phyloP scores from a whole-genome alignment of 37 sponge, comb jelly and placozoan genomes.

The Beroe forskalii region DNA sequence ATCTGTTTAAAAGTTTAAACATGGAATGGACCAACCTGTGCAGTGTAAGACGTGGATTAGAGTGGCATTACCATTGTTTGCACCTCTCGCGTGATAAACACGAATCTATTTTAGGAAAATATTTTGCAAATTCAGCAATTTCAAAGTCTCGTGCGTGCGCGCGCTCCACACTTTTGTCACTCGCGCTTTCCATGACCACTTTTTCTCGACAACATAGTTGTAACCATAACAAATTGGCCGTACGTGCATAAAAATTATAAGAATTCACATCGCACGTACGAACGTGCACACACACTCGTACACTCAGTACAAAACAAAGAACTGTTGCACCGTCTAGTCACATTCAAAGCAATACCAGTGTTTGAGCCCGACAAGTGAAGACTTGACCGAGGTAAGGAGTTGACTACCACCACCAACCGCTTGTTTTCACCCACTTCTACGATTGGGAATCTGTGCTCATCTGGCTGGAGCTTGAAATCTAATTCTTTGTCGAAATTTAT shows the following conservation, averaged over 20 bases:
- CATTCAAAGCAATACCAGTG: neutral
- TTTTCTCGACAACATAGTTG: constrained; percentile 1
- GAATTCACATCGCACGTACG: too few relatives aligned
- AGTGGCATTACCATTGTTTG: too few relatives aligned
- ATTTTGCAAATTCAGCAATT: neutral
- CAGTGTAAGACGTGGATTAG: too few relatives aligned
- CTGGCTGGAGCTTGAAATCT: neutral
- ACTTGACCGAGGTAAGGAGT: neutral
- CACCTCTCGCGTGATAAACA: neutral
- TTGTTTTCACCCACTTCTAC: neutral
- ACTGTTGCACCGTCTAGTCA: too few relatives aligned
- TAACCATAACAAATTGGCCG: neutral
- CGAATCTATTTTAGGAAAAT: constrained; percentile 9
- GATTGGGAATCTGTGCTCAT: constrained; percentile 8
- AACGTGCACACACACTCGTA: too few relatives aligned
- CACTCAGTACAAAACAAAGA: too few relatives aligned
- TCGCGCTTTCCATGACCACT: neutral
- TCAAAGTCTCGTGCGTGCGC: neutral
- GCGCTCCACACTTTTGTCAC: neutral
- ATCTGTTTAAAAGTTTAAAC: too few relatives aligned
- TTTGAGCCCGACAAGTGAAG: neutral
- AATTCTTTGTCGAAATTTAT: neutral
- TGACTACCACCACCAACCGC: neutral
- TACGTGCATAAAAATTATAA: too few relatives aligned
- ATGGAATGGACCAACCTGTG: too few relatives aligned